Evolutionary conservation across 2,888 invertebrate genomes (phyloP), one percentile per base, ranked within the genome.

Genomic region (Zaprionus lineosus): DNA sequence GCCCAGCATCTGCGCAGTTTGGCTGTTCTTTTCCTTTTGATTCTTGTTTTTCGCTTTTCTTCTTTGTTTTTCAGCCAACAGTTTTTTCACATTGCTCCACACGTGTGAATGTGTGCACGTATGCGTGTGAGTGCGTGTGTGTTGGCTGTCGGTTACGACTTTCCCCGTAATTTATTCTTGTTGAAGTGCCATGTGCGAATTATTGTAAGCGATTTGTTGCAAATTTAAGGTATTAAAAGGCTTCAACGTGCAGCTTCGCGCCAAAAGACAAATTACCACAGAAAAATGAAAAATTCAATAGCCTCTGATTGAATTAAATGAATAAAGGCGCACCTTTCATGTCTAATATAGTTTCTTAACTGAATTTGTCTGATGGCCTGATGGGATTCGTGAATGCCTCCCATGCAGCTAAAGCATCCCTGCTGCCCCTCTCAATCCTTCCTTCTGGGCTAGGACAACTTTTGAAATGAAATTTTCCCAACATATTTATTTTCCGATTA

Each of bases 201-300:
- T 76, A 79, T 83, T 83, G 69, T 65, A 62, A 70, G 61, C 70
- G 59, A 75, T 82, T 82, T 82, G 71, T 82, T 71, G 60, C 59
- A 66, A 73, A 63, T 73, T 68, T 68, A 67, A 74, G 44, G 56
- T 59, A 74, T 67, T 74, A 55, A 71, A 61, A 44, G 60, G 53
- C 47, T 56, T 63, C 58, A 36, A 46, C 14, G 26, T 53, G 37
- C 24, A 57, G 63, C 44, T 28, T 6, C 21, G 44, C 12, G 3
- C 11, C 18, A n/a, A 55, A 64, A 52, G 62, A 64, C 36, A 64
- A 70, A 59, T 68, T 46, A 43, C 26, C 36, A n/a, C 16, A 19
- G 7, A 34, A 36, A 26, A 14, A 12, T 33, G 18, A 24, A 7
- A 1, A 6, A n/a, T 9, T 19, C 31, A 14, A 36, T 18, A 36